These are phyloP conservation scores for Teleogryllus occipitalis DNA, from an alignment of 1,140 invertebrate genomes.

Conservation along the genomic window DNA sequence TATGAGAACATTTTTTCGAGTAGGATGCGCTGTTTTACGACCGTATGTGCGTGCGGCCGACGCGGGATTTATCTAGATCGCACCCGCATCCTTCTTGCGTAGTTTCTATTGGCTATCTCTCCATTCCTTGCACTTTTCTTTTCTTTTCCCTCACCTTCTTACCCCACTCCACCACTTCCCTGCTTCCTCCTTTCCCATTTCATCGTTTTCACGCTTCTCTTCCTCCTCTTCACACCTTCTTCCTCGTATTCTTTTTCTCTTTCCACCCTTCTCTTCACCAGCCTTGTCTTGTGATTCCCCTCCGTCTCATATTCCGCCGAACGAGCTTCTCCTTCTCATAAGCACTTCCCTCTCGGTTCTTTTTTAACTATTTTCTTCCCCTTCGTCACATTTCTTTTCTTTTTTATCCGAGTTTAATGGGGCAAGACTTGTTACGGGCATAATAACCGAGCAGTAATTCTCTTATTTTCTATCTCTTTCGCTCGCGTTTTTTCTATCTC, in stretches of 20 bases:
- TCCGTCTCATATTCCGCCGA: background rate
- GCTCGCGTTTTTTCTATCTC: background rate
- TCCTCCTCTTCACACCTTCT: background rate
- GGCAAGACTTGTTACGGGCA: background rate
- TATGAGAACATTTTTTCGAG: no score
- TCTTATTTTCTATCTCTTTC: background rate
- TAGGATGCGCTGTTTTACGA: no score
- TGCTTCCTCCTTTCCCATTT: background rate
- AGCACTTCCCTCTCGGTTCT: background rate
- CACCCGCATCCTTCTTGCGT: no score
- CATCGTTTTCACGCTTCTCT: background rate
- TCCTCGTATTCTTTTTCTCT: background rate
- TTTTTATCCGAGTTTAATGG: background rate
- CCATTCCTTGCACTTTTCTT: no score
- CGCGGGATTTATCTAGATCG: no score
- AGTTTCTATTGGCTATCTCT: no score
- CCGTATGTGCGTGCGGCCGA: no score
- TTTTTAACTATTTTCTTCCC: background rate
- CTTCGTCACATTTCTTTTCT: background rate
- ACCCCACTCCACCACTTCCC: no score
- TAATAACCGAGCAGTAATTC: background rate
- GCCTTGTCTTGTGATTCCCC: background rate
- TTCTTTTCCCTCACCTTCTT: no score
- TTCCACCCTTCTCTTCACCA: background rate
- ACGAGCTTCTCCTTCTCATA: background rate